Percentiles rank a stretch among this genome's conserved stretches.
Conservation (phyloP, 2,888 invertebrate species). For the Volucella inflata region DNA sequence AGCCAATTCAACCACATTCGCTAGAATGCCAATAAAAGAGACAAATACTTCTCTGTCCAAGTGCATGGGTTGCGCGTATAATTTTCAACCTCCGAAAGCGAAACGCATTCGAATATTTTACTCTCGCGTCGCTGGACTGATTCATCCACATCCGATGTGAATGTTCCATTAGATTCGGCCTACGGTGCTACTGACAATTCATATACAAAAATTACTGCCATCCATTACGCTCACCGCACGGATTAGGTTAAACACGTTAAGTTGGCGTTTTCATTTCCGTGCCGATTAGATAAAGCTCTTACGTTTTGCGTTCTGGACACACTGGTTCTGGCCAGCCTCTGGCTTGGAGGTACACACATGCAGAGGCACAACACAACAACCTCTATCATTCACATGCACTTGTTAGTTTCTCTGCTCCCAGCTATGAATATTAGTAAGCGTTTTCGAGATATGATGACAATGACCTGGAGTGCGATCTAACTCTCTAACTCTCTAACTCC, state of each 20-base stretch:
- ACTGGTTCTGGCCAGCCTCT: constrained; percentile 18
- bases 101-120: constrained; percentile 33
- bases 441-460: constrained; percentile 4
- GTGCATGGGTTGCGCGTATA: too few relatives aligned
- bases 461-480: neutral
- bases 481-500: neutral
- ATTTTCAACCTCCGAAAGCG: neutral
- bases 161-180: neutral
- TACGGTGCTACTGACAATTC: constrained; percentile 5
- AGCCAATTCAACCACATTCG: too few relatives aligned
- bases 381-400: constrained; percentile 6
- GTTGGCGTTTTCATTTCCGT: constrained; percentile 68
- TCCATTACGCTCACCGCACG: constrained; percentile 38
- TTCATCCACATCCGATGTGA: constrained; percentile 39
- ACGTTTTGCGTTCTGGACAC: constrained; percentile 21
- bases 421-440: constrained; percentile 17
- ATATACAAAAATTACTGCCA: constrained; percentile 49
- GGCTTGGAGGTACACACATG: constrained; percentile 11
- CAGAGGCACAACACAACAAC: too few relatives aligned
- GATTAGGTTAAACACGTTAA: constrained; percentile 43
- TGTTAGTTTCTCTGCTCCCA: neutral
- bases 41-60: too few relatives aligned
- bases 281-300: constrained; percentile 55
- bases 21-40: too few relatives aligned
- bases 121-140: neutral